These are phyloP conservation scores for Nematopogon swammerdamellus DNA, from an alignment of 2,888 invertebrate species.

Conservation along the genomic window DNA sequence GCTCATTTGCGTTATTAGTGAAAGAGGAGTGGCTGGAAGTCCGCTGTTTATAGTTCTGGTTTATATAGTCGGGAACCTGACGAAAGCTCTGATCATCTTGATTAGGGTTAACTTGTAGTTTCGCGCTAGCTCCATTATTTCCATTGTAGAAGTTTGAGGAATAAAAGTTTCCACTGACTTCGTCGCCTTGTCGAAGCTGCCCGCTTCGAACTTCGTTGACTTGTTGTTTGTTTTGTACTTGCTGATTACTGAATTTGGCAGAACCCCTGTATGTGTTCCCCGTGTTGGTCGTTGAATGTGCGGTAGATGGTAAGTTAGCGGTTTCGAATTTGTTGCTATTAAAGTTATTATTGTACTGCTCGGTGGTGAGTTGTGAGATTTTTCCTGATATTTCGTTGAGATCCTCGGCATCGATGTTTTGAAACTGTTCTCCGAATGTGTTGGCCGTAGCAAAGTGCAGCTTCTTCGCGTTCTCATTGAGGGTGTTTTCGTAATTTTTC, in stretches of 20 bases:
- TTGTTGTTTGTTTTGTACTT: conserved; percentile 18
- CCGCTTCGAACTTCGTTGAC: conserved; percentile 14
- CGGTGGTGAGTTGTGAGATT: conserved; percentile 37
- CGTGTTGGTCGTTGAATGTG: conserved; percentile 14
- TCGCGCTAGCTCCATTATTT: conserved; percentile 11
- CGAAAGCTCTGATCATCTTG: conserved; percentile 34
- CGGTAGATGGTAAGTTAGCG: conserved; percentile 15
- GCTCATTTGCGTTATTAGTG: conserved; percentile 15
- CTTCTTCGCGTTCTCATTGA: conserved; percentile 25
- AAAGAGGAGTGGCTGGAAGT: conserved; percentile 16
- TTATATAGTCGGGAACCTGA: conserved; percentile 17
- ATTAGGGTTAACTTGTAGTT: conserved; percentile 17
- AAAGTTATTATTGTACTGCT: conserved; percentile 25
- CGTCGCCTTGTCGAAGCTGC: neutral
- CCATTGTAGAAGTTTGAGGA: conserved; percentile 19
- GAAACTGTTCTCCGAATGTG: conserved; percentile 17
- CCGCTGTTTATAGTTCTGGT: neutral
- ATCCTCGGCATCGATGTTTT: conserved; percentile 29
- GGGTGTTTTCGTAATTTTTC: conserved; percentile 36
- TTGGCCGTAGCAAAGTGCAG: conserved; percentile 18
- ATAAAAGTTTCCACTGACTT: conserved; percentile 12
- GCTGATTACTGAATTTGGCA: conserved; percentile 16
- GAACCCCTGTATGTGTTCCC: conserved; percentile 14
- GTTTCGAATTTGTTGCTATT: conserved; percentile 15
- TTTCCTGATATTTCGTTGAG: conserved; percentile 29